These are phyloP conservation scores for Ametastegia equiseti DNA, from an alignment of 2,888 invertebrate genomes.

Conservation along the genomic window DNA sequence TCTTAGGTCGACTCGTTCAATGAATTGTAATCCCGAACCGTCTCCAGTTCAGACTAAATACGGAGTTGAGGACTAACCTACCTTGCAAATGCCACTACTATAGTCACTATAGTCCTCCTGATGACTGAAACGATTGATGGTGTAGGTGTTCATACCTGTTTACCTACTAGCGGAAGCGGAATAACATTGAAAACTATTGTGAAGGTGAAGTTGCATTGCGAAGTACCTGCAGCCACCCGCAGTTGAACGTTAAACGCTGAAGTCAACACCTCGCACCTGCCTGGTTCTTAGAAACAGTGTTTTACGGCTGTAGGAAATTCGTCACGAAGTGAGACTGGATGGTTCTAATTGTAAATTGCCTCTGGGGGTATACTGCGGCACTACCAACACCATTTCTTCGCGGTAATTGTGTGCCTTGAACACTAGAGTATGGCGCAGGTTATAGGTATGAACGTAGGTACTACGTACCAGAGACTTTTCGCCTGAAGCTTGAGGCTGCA, in stretches of 20 bases:
- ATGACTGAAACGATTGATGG: background rate
- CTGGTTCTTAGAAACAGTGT: conserved; percentile 16
- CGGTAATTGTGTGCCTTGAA: background rate
- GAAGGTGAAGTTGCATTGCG: background rate
- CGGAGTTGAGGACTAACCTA: conserved; percentile 20
- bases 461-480: no score
- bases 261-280: conserved; percentile 39
- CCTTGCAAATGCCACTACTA: conserved; percentile 42
- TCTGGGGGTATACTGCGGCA: background rate
- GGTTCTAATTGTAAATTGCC: conserved; percentile 38
- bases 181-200: conserved; percentile 6
- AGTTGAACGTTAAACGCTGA: conserved; percentile 14
- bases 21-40: conserved; percentile 42
- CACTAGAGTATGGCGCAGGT: background rate
- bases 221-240: background rate
- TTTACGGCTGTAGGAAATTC: conserved; percentile 21
- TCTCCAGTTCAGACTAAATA: conserved; percentile 7
- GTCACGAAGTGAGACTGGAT: conserved; percentile 33
- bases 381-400: background rate
- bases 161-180: background rate
- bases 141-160: background rate
- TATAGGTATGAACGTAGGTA: no score
- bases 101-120: background rate
- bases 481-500: background rate
- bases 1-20: conserved; percentile 31